These are phyloP conservation scores for Smutsia gigantea DNA, from an alignment of 2,797 vertebrate species.

Conservation along the genomic window DNA sequence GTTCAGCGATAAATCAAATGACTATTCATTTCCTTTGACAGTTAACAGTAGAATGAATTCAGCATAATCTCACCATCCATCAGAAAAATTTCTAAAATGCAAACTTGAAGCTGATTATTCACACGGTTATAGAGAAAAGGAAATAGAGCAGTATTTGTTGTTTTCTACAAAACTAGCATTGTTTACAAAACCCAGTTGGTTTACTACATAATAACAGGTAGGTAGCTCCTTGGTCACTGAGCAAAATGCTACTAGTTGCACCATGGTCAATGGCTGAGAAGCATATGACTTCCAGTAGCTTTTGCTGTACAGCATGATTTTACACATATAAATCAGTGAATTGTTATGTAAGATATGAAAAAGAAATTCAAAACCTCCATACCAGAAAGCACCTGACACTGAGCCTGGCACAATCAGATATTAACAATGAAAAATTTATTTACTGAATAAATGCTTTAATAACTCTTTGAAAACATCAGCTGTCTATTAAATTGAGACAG, in stretches of 20 bases:
- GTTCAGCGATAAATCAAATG: slow-evolving; percentile 58
- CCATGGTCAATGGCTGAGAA: neutral
- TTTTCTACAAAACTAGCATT: slow-evolving; percentile 69
- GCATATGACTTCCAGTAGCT: neutral
- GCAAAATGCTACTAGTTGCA: slow-evolving; percentile 27
- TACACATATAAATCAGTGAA: slow-evolving; percentile 12
- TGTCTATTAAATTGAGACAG: neutral
- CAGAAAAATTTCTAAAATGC: slow-evolving; percentile 65
- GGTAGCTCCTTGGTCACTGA: slow-evolving; percentile 33
- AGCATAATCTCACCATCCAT: slow-evolving; percentile 59
- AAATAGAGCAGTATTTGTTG: slow-evolving; percentile 67
- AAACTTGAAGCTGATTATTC: slow-evolving; percentile 72
- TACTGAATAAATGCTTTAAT: neutral
- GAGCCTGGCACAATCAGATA: neutral
- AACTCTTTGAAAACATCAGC: slow-evolving; percentile 17
- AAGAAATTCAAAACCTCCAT: neutral
- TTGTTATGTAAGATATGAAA: slow-evolving; percentile 63
- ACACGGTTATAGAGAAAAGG: slow-evolving; percentile 20
- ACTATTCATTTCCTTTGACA: slow-evolving; percentile 65
- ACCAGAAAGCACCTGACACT: neutral
- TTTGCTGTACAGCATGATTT: neutral
- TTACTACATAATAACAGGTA: slow-evolving; percentile 10
- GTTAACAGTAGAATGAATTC: slow-evolving; percentile 66
- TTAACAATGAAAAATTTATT: neutral
- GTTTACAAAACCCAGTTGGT: slow-evolving; percentile 69